Conservation (phyloP, 2,797 vertebrate genomes). For the Rhinella marina region DNA sequence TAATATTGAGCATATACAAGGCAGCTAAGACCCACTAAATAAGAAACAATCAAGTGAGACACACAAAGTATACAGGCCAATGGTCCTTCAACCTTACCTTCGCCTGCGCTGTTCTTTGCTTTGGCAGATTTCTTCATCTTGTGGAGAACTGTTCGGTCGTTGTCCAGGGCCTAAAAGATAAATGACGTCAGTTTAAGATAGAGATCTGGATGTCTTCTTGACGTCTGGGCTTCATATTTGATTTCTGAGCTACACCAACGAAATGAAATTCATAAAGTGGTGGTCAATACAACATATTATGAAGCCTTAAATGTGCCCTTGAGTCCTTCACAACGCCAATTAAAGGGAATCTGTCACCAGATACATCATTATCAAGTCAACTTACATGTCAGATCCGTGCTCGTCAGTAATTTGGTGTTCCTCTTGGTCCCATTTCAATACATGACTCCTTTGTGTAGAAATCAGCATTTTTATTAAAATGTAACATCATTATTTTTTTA, state of each 20-base stretch:
- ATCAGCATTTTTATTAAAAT: no score
- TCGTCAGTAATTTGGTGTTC: neutral
- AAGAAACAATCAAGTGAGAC: neutral
- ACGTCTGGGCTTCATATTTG: neutral
- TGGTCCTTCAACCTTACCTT: slow-evolving; percentile 70
- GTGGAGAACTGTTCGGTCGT: slow-evolving; percentile 78
- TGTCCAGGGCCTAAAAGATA: slow-evolving; percentile 76
- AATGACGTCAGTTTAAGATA: slow-evolving; percentile 14
- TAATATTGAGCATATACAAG: neutral
- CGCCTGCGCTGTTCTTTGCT: slow-evolving; percentile 79
- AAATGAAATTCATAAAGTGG: neutral
- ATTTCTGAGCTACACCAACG: neutral
- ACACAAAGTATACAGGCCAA: neutral
- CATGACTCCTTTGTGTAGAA: no score
- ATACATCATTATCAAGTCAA: no score
- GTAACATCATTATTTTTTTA: no score
- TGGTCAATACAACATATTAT: neutral
- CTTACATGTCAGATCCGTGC: neutral
- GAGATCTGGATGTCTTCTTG: neutral
- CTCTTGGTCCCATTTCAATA: no score
- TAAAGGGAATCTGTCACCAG: no score
- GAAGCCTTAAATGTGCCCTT: neutral
- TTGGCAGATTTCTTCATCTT: slow-evolving; percentile 87
- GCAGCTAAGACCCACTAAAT: no score
- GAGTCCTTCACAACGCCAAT: neutral